phyloP scores from a whole-genome alignment of 2,797 vertebrate species.

The Anguilla anguilla region DNA sequence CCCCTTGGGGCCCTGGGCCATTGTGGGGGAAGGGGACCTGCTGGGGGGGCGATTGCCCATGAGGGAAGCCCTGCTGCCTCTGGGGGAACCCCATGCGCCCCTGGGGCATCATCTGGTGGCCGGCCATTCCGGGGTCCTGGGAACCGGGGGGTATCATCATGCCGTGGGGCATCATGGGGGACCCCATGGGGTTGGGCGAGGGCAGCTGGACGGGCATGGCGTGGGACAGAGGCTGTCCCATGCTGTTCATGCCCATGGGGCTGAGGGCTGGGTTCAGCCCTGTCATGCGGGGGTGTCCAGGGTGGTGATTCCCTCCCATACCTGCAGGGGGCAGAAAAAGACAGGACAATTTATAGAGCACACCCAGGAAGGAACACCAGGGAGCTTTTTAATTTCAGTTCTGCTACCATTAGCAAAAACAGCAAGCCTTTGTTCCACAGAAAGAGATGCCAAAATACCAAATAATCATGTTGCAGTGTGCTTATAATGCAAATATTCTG shows the following conservation, averaged over 20 bases:
- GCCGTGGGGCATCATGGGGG: slow-evolving; percentile 86
- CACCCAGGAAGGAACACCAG: too few species aligned
- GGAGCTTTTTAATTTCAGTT: neutral
- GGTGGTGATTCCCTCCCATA: slow-evolving; percentile 91
- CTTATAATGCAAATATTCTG: too few species aligned
- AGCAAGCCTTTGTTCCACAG: neutral
- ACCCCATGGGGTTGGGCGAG: slow-evolving; percentile 92
- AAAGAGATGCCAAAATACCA: neutral
- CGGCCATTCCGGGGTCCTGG: slow-evolving; percentile 87
- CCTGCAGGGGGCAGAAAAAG: slow-evolving; percentile 69
- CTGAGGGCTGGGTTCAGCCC: slow-evolving; percentile 94
- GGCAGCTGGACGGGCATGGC: slow-evolving; percentile 93
- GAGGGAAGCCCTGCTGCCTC: slow-evolving; percentile 85
- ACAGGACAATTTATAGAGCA: neutral
- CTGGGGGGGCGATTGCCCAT: slow-evolving; percentile 95
- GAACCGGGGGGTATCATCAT: slow-evolving; percentile 94
- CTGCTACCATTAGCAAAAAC: neutral
- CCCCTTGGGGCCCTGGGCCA: slow-evolving; percentile 88
- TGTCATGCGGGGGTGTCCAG: slow-evolving; percentile 95
- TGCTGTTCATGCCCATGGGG: slow-evolving; percentile 90
- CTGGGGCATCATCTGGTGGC: slow-evolving; percentile 90
- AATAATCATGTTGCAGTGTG: too few species aligned
- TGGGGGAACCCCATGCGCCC: slow-evolving; percentile 95
- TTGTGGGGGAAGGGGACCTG: slow-evolving; percentile 97
- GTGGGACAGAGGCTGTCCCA: slow-evolving; percentile 93